Evolutionary conservation across 64 coral and sea anemone genomes (phyloP).

Genomic region (Montipora capricornis): DNA sequence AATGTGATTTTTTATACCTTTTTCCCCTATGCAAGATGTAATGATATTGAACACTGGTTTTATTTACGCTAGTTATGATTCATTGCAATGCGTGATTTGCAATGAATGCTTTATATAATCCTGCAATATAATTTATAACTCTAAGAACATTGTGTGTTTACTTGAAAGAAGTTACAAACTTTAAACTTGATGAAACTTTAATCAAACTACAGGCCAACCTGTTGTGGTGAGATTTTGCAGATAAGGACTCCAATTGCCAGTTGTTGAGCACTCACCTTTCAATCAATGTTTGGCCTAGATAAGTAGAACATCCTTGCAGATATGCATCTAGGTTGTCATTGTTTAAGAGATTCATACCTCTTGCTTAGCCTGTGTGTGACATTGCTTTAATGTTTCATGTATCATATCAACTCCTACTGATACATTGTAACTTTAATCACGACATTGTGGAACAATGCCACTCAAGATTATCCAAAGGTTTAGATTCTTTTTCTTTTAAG

Average conservation of each 20-base stretch:
- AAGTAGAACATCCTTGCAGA: not conserved
- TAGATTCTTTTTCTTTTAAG: not conserved
- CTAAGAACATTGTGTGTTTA: not conserved
- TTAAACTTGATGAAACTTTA: not conserved
- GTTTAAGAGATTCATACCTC: too few relatives aligned
- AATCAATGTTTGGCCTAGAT: not conserved
- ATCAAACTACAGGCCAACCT: not conserved
- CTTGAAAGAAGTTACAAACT: not conserved
- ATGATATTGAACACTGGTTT: not conserved
- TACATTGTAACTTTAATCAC: too few relatives aligned
- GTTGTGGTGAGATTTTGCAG: not conserved
- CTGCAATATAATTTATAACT: not conserved
- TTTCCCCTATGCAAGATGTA: not conserved
- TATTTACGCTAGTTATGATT: not conserved
- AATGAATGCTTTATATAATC: too few relatives aligned
- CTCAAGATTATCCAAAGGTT: too few relatives aligned
- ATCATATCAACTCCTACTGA: too few relatives aligned
- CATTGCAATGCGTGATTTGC: too few relatives aligned
- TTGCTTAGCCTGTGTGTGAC: too few relatives aligned
- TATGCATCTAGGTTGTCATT: not conserved
- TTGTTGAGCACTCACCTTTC: not conserved
- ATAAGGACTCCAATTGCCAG: not conserved
- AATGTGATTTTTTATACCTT: not conserved
- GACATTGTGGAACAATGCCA: too few relatives aligned
- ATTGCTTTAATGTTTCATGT: too few relatives aligned